Conservation (phyloP, 2,888 invertebrate genomes). For the Ornithoptera priamus region DNA sequence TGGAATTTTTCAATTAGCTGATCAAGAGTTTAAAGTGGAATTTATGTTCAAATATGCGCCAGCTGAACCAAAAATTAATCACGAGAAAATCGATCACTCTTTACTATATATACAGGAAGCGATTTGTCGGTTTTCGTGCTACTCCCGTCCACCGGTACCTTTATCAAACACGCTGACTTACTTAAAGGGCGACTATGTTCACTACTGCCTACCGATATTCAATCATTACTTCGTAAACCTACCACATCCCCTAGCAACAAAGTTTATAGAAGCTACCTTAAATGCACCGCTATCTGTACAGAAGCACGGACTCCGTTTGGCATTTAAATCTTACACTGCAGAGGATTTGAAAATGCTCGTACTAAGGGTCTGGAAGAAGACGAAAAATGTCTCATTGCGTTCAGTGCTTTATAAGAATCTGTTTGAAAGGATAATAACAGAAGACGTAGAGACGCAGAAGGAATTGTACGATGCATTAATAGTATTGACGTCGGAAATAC, state of each 20-base stretch:
- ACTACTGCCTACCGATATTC: constrained; percentile 49
- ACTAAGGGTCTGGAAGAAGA: constrained; percentile 46
- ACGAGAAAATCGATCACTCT: constrained; percentile 38
- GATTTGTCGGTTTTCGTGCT: constrained; percentile 48
- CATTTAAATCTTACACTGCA: constrained; percentile 48
- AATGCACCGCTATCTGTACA: constrained; percentile 52
- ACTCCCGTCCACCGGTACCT: constrained; percentile 52
- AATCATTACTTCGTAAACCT: constrained; percentile 46
- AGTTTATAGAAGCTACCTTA: constrained; percentile 47
- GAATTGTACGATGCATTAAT: constrained; percentile 47
- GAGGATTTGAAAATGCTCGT: constrained; percentile 44
- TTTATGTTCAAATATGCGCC: constrained; percentile 50
- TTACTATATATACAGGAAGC: constrained; percentile 44
- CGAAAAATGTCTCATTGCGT: constrained; percentile 51
- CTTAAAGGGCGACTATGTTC: constrained; percentile 54
- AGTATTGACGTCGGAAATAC: constrained; percentile 43
- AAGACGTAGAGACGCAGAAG: constrained; percentile 34
- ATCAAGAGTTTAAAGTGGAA: constrained; percentile 39
- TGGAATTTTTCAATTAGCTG: constrained; percentile 48
- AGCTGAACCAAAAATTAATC: constrained; percentile 44
- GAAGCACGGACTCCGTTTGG: constrained; percentile 55
- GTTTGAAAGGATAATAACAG: constrained; percentile 39
- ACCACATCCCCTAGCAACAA: constrained; percentile 40
- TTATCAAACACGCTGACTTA: constrained; percentile 42
- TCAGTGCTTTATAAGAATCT: constrained; percentile 46